Percentiles rank a stretch among this genome's conserved stretches.
phyloP scores from a whole-genome alignment of 2,888 invertebrate species.

The Caenorhabditis virilis region DNA sequence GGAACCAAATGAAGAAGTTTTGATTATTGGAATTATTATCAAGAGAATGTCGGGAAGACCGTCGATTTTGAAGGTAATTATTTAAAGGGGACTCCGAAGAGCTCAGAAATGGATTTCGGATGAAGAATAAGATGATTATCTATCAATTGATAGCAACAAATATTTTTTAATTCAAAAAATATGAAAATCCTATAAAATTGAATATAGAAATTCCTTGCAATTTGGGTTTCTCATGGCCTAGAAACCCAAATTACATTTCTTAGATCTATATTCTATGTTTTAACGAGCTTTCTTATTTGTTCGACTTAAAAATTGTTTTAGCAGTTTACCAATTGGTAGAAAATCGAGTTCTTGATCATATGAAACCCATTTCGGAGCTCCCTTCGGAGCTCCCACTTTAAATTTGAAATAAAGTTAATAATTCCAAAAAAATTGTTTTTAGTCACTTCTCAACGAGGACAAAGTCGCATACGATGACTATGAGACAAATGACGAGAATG shows the following conservation, averaged over 20 bases:
- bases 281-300: background rate
- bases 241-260: background rate
- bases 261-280: background rate
- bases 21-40: conserved; percentile 48
- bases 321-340: background rate
- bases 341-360: background rate
- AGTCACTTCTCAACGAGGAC: conserved; percentile 25
- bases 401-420: too few relatives aligned
- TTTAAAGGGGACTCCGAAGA: background rate
- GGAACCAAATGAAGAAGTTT: conserved; percentile 21
- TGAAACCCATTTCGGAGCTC: background rate
- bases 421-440: conserved; percentile 2
- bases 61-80: conserved; percentile 39
- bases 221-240: background rate
- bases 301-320: background rate
- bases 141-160: too few relatives aligned
- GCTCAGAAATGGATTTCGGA: background rate
- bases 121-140: background rate
- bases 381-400: background rate
- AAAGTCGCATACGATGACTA: conserved; percentile 41
- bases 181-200: background rate
- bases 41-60: conserved; percentile 44
- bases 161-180: too few relatives aligned
- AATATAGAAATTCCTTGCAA: background rate
- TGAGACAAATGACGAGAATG: conserved; percentile 33